A percentile compares a stretch with the other conserved stretches of the same genome.
phyloP scores from a whole-genome alignment of 2,113 vertebrate species.

The Noctilio leporinus region DNA sequence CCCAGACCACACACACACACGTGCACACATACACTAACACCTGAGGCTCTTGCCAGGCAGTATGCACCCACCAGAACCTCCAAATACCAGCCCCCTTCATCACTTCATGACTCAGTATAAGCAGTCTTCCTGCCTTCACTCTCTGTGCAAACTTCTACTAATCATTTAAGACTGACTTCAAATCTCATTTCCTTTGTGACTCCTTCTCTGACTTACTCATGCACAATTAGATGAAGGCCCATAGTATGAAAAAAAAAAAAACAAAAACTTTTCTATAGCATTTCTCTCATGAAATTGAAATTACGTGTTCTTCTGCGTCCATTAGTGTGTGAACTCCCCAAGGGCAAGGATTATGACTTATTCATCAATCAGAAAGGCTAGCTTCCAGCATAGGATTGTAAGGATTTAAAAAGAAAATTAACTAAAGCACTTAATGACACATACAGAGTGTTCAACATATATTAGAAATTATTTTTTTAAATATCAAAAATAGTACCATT shows the following conservation, averaged over 20 bases:
- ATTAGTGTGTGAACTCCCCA: not conserved
- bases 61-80: not conserved
- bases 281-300: not conserved
- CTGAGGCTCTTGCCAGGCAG: not conserved
- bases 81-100: not conserved
- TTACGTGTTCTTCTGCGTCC: not conserved
- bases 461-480: not conserved
- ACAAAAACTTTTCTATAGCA: not conserved
- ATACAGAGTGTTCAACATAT: not conserved
- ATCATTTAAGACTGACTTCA: not conserved
- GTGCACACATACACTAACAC: not conserved
- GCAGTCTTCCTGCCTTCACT: not conserved
- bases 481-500: not conserved
- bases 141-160: not conserved
- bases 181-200: not conserved
- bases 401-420: slow-evolving; percentile 13
- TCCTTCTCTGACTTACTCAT: not conserved
- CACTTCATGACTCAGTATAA: not conserved
- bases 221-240: not conserved
- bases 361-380: not conserved
- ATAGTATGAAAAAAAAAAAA: not conserved
- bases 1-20: not conserved
- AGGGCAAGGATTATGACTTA: not conserved
- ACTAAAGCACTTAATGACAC: not conserved
- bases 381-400: not conserved